These are phyloP conservation scores for Aleiodes testaceus DNA, from an alignment of 2,888 invertebrate species.

Conservation along the genomic window DNA sequence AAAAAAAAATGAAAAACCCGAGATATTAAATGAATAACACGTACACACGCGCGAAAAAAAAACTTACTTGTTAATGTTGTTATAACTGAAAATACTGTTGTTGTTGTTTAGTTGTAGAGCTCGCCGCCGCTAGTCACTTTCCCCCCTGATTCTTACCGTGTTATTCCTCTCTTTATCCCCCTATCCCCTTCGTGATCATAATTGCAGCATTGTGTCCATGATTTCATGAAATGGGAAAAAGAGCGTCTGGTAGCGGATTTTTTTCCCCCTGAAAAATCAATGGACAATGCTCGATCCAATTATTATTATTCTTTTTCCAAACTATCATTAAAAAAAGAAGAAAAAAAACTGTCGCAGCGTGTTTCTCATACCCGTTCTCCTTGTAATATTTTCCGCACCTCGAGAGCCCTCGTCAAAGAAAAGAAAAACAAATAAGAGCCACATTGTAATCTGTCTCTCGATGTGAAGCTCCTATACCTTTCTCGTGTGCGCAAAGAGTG, in stretches of 20 bases:
- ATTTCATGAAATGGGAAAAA: neutral
- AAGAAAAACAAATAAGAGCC: neutral
- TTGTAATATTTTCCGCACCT: conserved; percentile 24
- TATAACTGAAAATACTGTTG: conserved; percentile 74
- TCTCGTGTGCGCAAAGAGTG: conserved; percentile 35
- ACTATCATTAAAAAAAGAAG: conserved; percentile 19
- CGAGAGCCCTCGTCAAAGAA: conserved; percentile 31
- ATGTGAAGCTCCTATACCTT: conserved; percentile 19
- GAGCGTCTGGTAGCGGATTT: conserved; percentile 15
- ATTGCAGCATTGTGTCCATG: neutral
- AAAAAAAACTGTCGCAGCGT: conserved; percentile 36
- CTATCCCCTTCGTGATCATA: conserved; percentile 13
- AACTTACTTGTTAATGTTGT: conserved; percentile 73
- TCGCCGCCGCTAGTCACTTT: conserved; percentile 73
- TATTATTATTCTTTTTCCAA: conserved; percentile 11
- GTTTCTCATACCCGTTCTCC: neutral
- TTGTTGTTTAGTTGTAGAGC: conserved; percentile 74
- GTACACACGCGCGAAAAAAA: conserved; percentile 57
- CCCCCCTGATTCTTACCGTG: conserved; percentile 43
- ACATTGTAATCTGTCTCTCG: conserved; percentile 28
- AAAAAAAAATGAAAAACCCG: conserved; percentile 40
- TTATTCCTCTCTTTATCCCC: conserved; percentile 28
- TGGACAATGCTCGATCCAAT: conserved; percentile 10
- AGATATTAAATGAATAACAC: conserved; percentile 51
- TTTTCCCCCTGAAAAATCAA: neutral